These are phyloP conservation scores for Rousettus leschenaultii DNA, from an alignment of 2,113 vertebrate genomes.

Conservation along the genomic window DNA sequence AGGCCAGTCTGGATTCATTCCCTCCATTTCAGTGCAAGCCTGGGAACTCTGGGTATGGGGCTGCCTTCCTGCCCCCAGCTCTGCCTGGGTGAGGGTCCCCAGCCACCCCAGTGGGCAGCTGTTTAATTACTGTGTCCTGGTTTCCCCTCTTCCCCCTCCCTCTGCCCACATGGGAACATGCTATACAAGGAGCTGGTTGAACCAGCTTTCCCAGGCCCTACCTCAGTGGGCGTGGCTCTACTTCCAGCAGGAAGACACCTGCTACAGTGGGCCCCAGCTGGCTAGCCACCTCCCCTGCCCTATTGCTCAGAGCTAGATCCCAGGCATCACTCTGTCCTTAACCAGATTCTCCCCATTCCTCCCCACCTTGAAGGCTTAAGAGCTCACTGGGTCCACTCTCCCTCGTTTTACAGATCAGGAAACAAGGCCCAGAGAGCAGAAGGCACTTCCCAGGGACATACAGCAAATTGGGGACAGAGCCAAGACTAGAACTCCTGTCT, in stretches of 20 bases:
- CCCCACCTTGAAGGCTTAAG: background rate
- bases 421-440: background rate
- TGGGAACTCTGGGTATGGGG: background rate
- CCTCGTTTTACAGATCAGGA: background rate
- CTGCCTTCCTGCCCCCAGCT: background rate
- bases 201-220: constrained; percentile 63
- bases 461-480: background rate
- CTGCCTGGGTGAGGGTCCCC: background rate
- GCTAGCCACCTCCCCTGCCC: background rate
- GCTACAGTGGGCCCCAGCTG: background rate
- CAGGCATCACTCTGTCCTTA: background rate
- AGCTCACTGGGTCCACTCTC: background rate
- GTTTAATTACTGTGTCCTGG: background rate
- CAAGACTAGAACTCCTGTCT: background rate
- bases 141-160: background rate
- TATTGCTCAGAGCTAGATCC: background rate
- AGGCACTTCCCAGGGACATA: background rate
- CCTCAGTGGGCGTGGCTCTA: background rate
- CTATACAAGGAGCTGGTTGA: constrained; percentile 51
- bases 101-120: background rate
- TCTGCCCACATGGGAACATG: background rate
- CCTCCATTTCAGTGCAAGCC: background rate
- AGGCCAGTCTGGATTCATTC: background rate
- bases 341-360: background rate
- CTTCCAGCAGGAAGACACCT: constrained; percentile 3